Evolutionary conservation across 2,113 vertebrate species (phyloP), one percentile per base, ranked within the genome.

Genomic region (Lichenostomus cassidix): DNA sequence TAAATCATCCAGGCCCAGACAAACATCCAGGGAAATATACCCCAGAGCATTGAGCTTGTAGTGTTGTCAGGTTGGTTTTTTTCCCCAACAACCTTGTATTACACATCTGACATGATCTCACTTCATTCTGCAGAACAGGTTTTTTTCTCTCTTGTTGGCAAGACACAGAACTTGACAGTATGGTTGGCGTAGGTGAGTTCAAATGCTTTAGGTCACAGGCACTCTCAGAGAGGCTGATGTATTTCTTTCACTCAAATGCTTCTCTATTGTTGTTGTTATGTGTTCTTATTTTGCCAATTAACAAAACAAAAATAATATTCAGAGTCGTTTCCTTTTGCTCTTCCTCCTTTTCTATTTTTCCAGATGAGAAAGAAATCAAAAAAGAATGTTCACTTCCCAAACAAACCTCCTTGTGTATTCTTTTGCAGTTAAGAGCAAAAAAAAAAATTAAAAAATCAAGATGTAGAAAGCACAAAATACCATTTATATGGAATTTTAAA

Each of bases 1-100:
- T 94, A 95, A 95, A 94, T 95, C 91, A 95, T 83, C 74, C 44
- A 20, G 39, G 49, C 31, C 63, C 79, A 93, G 90, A 86, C 58
- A 91, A 97, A 78, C 53, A 85, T 83, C 83, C 5, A 35, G 71
- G 25, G 88, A 95, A 97, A 93, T 64, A 80, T 3, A 69, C 12
- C 16, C 9, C 52, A 91, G 64, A 77, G 73, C n/a, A 87, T 10
- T 94, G 91, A 56, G 28, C 62, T 81, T 65, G 7, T 80, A 67
- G 80, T 88, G 62, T 11, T 63, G 18, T 23, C 0, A 1, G 9
- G 5, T 5, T 1, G 37, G n/a, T 46, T 28, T 77, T 39, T 31
- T 44, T 7, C 33, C 37, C 16, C 20, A 53, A 39, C 7, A 65
- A 27, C 2, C 5, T 60, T 39, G 24, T 50, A 46, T 35, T 8